phyloP scores from a whole-genome alignment of 2,888 invertebrate genomes.

The Parnassius glacialis region DNA sequence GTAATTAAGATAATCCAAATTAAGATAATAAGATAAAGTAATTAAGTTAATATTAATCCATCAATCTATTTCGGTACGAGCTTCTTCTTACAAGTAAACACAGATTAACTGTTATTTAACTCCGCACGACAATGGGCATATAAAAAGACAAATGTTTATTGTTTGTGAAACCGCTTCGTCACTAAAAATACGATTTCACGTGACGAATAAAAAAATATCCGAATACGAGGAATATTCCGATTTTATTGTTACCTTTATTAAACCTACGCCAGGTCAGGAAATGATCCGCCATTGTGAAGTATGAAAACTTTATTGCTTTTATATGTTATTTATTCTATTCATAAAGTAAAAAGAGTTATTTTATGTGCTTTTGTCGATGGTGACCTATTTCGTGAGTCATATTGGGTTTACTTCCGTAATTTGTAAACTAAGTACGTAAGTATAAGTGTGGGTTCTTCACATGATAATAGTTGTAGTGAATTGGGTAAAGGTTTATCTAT shows the following conservation, averaged over 20 bases:
- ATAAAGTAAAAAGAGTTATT: constrained; percentile 16
- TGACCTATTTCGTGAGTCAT: background rate
- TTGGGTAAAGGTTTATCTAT: too few species aligned
- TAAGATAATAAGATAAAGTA: too few species aligned
- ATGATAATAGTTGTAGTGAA: too few species aligned
- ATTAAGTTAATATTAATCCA: too few species aligned
- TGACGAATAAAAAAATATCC: background rate
- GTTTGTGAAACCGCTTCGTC: too few species aligned
- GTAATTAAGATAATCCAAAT: too few species aligned
- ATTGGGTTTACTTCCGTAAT: background rate
- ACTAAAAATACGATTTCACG: background rate
- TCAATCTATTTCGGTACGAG: too few species aligned
- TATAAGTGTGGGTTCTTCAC: background rate
- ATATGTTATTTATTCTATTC: constrained; percentile 20
- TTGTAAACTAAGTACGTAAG: background rate
- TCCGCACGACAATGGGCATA: too few species aligned
- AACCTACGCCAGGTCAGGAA: constrained; percentile 21
- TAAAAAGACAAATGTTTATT: too few species aligned
- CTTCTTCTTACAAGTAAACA: too few species aligned
- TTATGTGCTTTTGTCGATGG: constrained; percentile 8
- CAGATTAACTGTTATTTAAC: too few species aligned
- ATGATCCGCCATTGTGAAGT: constrained; percentile 25
- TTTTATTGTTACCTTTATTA: constrained; percentile 25
- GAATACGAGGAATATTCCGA: constrained; percentile 7
- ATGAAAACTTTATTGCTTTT: constrained; percentile 25